Evolutionary conservation across 2,113 vertebrate genomes (phyloP), one percentile per base, ranked within the genome.

Genomic region (Sebastes fasciatus): DNA sequence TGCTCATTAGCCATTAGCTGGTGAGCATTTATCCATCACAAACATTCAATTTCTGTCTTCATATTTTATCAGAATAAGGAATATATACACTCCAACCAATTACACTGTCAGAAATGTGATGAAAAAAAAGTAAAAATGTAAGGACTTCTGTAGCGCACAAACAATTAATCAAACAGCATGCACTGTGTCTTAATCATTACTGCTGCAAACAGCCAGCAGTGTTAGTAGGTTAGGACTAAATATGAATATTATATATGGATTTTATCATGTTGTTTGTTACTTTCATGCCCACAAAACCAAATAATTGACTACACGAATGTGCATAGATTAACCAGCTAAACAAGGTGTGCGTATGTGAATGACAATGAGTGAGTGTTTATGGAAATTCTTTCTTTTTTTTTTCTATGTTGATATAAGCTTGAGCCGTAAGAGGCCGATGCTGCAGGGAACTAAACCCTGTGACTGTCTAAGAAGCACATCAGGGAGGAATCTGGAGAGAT

Each of bases 391-490:
- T 23, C 45, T 51, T 49, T 13, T 34, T 26, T 45, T 80, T 13
- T 26, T 69, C 43, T 11, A 5, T 58, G 63, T 83, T 82, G 49
- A 74, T 51, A 21, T 46, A 60, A 74, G 54, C 14, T 23, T 6
- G 4, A 49, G 46, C 52, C 16, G 26, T 14, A 13, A n/a, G 57
- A 77, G 61, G 55, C n/a, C 43, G 17, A 5, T 46, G 42, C 72
- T 52, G 1, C 65, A 73, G 73, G 65, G 66, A 58, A 21, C 40
- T 48, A 21, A 49, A 79, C 46, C 62, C 64, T 42, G 67, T 40
- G 72, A 45, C 66, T 52, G 55, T 57, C 55, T 68, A 6, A 45
- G 43, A 66, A 64, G 43, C 78, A 72, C 40, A 86, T 73, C 72
- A 61, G 51, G 65, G 45, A 66, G 57, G 26, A 69, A 83, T 70